Evolutionary conservation across 2,888 invertebrate genomes (phyloP).

Genomic region (Ophion ventricosus): DNA sequence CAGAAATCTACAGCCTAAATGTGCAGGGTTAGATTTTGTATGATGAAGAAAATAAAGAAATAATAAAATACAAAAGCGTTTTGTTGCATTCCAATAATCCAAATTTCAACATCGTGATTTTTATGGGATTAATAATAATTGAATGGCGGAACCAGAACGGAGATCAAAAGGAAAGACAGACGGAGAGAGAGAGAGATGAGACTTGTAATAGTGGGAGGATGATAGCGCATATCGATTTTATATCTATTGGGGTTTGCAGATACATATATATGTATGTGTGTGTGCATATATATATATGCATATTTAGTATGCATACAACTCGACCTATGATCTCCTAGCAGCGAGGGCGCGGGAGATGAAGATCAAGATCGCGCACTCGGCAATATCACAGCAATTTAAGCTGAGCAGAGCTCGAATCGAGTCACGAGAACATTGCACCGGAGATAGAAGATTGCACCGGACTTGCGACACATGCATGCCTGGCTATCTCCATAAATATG

Average conservation of each 20-base stretch:
- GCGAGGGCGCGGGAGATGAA: constrained; percentile 58
- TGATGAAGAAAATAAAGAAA: too few relatives aligned
- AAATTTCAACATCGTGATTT: too few relatives aligned
- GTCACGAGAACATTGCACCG: constrained; percentile 63
- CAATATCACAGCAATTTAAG: constrained; percentile 60
- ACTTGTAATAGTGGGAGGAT: background rate
- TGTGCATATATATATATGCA: background rate
- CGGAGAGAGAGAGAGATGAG: background rate
- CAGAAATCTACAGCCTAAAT: too few relatives aligned
- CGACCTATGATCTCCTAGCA: constrained; percentile 58
- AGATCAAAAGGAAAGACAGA: background rate
- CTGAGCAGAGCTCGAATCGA: constrained; percentile 36
- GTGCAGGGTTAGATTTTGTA: too few relatives aligned
- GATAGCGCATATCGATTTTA: constrained; percentile 29
- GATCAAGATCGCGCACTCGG: constrained; percentile 63
- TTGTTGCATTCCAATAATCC: too few relatives aligned
- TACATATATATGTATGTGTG: background rate
- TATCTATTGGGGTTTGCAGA: constrained; percentile 30
- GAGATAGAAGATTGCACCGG: constrained; percentile 62
- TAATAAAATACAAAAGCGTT: too few relatives aligned
- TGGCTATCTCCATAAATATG: background rate
- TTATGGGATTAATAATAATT: too few relatives aligned
- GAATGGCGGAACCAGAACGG: too few relatives aligned
- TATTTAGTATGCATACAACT: background rate
- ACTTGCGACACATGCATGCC: constrained; percentile 6